A percentile compares a stretch with the other conserved stretches of the same genome.
phyloP scores from a whole-genome alignment of 1,140 invertebrate genomes.

The Drosophila kohkoa region DNA sequence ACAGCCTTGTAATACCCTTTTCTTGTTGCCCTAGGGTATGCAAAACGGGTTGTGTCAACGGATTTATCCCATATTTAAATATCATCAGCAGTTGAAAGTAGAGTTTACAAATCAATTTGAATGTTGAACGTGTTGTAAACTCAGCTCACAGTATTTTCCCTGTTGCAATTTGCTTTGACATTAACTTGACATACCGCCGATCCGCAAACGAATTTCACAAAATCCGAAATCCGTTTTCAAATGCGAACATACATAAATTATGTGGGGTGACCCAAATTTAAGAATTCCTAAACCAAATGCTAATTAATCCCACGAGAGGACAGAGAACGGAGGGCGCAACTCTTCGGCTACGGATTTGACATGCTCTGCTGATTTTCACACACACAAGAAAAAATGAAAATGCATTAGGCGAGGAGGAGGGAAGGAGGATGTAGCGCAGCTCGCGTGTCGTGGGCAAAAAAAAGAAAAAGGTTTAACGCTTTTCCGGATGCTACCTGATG shows the following conservation, averaged over 20 bases:
- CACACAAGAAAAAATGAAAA: constrained; percentile 28
- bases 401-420: not conserved
- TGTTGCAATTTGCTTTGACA: constrained; percentile 69
- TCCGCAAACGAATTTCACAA: not conserved
- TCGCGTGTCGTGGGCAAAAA: constrained; percentile 36
- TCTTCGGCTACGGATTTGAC: constrained; percentile 49
- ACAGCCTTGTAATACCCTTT: too few relatives aligned
- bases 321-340: not conserved
- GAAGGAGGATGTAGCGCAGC: not conserved
- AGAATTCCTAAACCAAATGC: constrained; percentile 65
- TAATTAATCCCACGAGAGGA: constrained; percentile 72
- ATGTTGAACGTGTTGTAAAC: not conserved
- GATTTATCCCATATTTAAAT: constrained; percentile 25
- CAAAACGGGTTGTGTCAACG: constrained; percentile 49
- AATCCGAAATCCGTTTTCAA: not conserved
- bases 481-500: constrained; percentile 27
- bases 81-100: constrained; percentile 28
- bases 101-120: constrained; percentile 66
- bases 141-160: not conserved
- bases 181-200: constrained; percentile 65
- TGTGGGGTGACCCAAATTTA: constrained; percentile 38
- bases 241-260: constrained; percentile 49
- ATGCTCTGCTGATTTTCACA: constrained; percentile 73
- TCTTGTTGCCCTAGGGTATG: constrained; percentile 13
- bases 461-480: constrained; percentile 34